Evolutionary conservation across 2,797 vertebrate species (phyloP), one percentile per base, ranked within the genome.

Genomic region (Gallinago solitaria): DNA sequence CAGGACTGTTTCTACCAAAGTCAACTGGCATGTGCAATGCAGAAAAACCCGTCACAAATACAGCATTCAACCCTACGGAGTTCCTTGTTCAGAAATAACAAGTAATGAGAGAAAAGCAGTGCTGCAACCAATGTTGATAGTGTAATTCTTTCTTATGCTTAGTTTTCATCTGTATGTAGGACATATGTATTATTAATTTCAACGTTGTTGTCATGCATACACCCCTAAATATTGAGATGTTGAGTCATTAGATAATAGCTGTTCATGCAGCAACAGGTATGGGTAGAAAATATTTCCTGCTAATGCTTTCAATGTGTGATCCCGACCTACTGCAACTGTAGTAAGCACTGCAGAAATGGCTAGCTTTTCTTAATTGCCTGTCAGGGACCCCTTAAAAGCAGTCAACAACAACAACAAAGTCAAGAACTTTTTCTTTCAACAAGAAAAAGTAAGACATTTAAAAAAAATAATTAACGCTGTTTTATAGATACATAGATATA

Each of bases 71-170:
- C 14, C 33, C 25, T 25, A 30, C 2, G 1, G 83, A 64, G 54
- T 16, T 70, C 24, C 20, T 77, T 87, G 35, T 18, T 61, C 48
- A 53, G 20, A 88, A 81, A 57, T 41, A 77, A 63, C 0, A 4
- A 74, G 47, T 9, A 64, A 53, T 23, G 47, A 47, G 27, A 86
- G 47, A 83, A 81, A 69, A 78, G 24, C 25, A 1, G 0, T 3
- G n/a, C 57, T 71, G 76, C 48, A 48, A 19, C 27, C 9, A 28
- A 21, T 0, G 3, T 16, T 0, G 0, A 43, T 3, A 6, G 16
- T 18, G 8, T 32, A 33, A 47, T 63, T 67, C 61, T 60, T 47
- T 71, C 16, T 5, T 35, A 1, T 35, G 9, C 9, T 51, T 39
- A 60, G 8, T 25, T 53, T 68, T 71, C 51, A 64, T 47, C 13